phyloP scores from a whole-genome alignment of 2,113 vertebrate genomes.

The Elaphurus davidianus region DNA sequence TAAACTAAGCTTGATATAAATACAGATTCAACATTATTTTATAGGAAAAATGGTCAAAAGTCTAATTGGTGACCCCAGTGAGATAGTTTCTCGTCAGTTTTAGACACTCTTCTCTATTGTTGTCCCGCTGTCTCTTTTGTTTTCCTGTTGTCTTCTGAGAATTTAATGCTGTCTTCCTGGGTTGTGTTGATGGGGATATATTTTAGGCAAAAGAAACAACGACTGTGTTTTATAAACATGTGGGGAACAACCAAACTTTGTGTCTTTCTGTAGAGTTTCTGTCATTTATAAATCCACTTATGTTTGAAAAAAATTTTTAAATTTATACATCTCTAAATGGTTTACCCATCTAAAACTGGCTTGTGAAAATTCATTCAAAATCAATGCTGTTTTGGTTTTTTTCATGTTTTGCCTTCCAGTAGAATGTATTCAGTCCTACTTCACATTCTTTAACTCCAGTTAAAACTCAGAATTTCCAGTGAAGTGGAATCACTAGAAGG shows the following conservation, averaged over 20 bases:
- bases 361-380: conserved; percentile 31
- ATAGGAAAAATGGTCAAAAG: not conserved
- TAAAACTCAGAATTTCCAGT: conserved; percentile 9
- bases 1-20: not conserved
- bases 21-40: not conserved
- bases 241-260: not conserved
- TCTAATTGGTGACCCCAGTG: not conserved
- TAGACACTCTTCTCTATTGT: not conserved
- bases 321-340: not conserved
- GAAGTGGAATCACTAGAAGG: not conserved
- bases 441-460: conserved; percentile 13
- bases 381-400: not conserved
- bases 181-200: not conserved
- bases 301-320: not conserved
- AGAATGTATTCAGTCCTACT: not conserved
- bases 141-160: not conserved
- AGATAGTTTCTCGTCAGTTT: not conserved
- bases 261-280: not conserved
- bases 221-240: not conserved
- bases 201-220: not conserved
- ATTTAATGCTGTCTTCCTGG: not conserved
- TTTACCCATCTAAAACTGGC: not conserved
- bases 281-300: not conserved
- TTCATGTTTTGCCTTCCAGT: not conserved
- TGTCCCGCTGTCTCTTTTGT: not conserved